Conservation (phyloP, 2,888 invertebrate genomes). For the Melieria omissa region DNA sequence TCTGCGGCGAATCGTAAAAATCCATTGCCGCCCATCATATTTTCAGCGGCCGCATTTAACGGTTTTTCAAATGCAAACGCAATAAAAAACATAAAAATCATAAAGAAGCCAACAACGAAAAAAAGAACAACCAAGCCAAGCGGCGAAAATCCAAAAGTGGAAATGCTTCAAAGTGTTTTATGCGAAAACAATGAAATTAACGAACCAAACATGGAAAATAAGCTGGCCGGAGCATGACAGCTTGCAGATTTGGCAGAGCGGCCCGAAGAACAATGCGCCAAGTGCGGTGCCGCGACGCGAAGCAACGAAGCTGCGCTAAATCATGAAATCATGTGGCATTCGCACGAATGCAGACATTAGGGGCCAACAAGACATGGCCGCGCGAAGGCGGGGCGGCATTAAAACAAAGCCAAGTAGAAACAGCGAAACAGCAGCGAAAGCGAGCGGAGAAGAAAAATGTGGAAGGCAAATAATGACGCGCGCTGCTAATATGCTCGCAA, state of each 20-base stretch:
- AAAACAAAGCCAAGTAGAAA: background rate
- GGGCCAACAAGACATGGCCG: constrained; percentile 3
- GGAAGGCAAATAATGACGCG: background rate
- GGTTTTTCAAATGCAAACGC: no score
- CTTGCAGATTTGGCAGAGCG: no score
- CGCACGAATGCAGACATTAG: constrained; percentile 15
- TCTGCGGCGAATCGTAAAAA: no score
- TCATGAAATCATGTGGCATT: constrained; percentile 13
- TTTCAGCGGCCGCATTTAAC: no score
- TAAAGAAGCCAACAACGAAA: background rate
- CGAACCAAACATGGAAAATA: constrained; percentile 48
- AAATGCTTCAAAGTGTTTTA: constrained; percentile 34
- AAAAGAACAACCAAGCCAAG: background rate
- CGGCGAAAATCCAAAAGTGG: background rate
- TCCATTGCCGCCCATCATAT: no score
- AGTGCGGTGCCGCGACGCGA: background rate
- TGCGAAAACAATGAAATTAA: constrained; percentile 60
- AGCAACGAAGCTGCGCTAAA: constrained; percentile 17
- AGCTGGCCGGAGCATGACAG: background rate
- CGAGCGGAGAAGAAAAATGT: background rate
- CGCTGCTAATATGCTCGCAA: constrained; percentile 17
- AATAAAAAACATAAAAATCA: no score
- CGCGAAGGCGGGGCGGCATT: background rate
- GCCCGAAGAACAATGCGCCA: no score
- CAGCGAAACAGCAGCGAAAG: background rate